Evolutionary conservation across 2,888 invertebrate genomes (phyloP), one percentile per base, ranked within the genome.

Genomic region (Vannuccia rotundouncinata): DNA sequence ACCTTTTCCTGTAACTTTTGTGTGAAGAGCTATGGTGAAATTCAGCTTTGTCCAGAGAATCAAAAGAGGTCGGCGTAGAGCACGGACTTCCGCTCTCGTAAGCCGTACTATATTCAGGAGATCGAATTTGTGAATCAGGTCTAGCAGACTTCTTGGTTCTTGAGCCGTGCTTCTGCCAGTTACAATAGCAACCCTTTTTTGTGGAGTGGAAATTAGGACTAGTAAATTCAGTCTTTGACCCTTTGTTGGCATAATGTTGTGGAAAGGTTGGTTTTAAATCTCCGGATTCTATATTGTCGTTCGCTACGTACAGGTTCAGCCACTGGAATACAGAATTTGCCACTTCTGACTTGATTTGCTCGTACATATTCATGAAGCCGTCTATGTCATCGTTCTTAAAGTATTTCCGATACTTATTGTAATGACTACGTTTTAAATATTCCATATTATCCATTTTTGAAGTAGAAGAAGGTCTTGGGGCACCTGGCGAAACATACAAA

Each of bases 331-430:
- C 76, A 5, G 76, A 76, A 76, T 29, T 76, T n/a, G 31, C 76
- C n/a, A 76, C 76, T 76, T 76, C 76, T 29, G n/a, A 29, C 28
- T 76, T 76, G n/a, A 76, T 76, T 29, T 76, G 76, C 28, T 76
- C 76, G 28, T 76, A 76, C 13, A 76, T 76, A 17, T 45, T 45
- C 17, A 45, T 17, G 45, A 45, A 45, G 5, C 45, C 45, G 5
- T 45, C 45, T 5, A 45, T 45, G 45, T 45, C 45, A 45, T 45
- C 45, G 45, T 5, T 45, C 17, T 45, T 45, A 13, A 17, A 13
- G 45, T 45, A 45, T 45, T 45, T 45, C 10, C 45, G 45, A 17
- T 45, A 45, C 45, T 45, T 45, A 13, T 45, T 45, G 45, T 45
- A 45, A 17, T 45, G 45, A 45, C 10, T 13, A 5, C 17, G 45